These are phyloP conservation scores for Lates calcarifer DNA, from an alignment of 2,113 vertebrate genomes.

Conservation along the genomic window DNA sequence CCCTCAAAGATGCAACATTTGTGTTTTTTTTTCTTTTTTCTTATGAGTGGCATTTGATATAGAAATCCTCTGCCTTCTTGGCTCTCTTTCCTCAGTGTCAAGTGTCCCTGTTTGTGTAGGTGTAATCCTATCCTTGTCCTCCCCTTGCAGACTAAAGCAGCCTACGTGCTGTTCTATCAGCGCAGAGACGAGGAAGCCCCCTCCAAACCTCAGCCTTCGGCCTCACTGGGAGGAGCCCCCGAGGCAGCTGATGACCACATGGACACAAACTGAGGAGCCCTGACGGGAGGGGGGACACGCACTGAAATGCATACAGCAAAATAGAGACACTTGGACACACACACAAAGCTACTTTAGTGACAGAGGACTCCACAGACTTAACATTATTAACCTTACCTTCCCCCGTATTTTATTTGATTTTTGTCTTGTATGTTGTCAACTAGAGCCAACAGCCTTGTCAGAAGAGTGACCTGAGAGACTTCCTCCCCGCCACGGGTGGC, in stretches of 20 bases:
- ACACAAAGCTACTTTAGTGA: slow-evolving; percentile 78
- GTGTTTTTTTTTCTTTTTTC: background rate
- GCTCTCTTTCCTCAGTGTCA: slow-evolving; percentile 31
- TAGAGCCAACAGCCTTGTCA: slow-evolving; percentile 74
- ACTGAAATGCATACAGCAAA: slow-evolving; percentile 76
- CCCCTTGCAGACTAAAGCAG: slow-evolving; percentile 91
- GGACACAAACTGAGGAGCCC: slow-evolving; percentile 93
- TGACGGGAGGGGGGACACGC: slow-evolving; percentile 53
- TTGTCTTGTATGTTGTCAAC: slow-evolving; percentile 68
- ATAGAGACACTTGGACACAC: slow-evolving; percentile 73
- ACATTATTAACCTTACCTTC: slow-evolving; percentile 61
- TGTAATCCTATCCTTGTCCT: slow-evolving; percentile 47
- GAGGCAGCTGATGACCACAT: slow-evolving; percentile 89
- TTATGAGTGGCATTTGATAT: background rate
- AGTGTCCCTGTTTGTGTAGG: slow-evolving; percentile 36
- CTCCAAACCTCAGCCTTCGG: slow-evolving; percentile 78
- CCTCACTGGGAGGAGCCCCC: slow-evolving; percentile 80
- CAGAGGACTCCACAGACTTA: slow-evolving; percentile 72
- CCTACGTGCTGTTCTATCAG: slow-evolving; percentile 96
- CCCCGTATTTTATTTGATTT: slow-evolving; percentile 74
- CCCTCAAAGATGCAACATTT: background rate
- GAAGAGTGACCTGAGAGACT: slow-evolving; percentile 70
- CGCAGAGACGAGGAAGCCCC: slow-evolving; percentile 87
- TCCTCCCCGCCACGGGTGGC: slow-evolving; percentile 65
- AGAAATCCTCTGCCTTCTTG: background rate